A percentile compares a stretch with the other conserved stretches of the same genome.
Evolutionary conservation across 2,888 invertebrate species (phyloP).

Genomic region (Cantharis nigra): DNA sequence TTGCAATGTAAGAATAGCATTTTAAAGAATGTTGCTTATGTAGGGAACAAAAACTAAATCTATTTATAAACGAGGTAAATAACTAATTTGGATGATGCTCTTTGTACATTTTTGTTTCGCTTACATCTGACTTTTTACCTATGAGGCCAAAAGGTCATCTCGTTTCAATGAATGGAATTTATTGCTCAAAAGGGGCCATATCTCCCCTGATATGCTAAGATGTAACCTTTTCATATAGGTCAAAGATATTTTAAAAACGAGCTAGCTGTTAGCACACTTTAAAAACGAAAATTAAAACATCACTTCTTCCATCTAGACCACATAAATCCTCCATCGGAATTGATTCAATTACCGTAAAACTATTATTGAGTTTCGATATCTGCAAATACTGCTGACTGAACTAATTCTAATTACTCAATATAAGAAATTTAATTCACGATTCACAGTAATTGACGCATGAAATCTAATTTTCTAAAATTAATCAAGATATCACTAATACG

Average conservation of each 20-base stretch:
- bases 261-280: not conserved
- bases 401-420: conserved; percentile 49
- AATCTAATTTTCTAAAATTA: conserved; percentile 44
- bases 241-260: conserved; percentile 42
- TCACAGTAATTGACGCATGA: conserved; percentile 48
- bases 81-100: conserved; percentile 7
- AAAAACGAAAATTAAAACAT: not conserved
- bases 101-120: conserved; percentile 18
- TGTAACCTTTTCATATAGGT: conserved; percentile 54
- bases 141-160: conserved; percentile 51
- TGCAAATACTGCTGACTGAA: conserved; percentile 50
- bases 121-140: conserved; percentile 47
- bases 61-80: not conserved
- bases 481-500: conserved; percentile 21
- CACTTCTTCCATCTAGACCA: not conserved
- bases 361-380: conserved; percentile 15
- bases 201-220: conserved; percentile 53
- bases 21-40: not conserved
- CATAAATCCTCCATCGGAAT: not conserved
- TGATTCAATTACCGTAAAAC: not conserved
- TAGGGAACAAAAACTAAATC: not conserved
- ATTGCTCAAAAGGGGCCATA: conserved; percentile 53
- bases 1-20: not conserved
- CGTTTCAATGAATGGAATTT: conserved; percentile 55
- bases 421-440: conserved; percentile 45